Conservation (phyloP, 2,797 vertebrate genomes). For the Anomalospiza imberbis region DNA sequence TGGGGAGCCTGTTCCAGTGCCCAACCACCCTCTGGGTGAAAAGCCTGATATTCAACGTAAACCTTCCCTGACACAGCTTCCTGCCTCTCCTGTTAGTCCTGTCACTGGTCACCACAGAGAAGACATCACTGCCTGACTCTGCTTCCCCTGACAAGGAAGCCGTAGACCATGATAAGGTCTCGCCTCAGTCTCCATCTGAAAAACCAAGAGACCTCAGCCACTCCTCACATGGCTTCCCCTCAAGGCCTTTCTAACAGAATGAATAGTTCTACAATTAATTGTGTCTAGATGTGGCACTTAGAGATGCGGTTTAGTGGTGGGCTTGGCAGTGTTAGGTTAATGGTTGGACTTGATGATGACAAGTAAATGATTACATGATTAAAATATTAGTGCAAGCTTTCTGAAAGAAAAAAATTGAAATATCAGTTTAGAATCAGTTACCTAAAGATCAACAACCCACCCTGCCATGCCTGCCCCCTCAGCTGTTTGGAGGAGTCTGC, state of each 20-base stretch:
- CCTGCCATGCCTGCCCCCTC: not conserved
- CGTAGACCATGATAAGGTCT: not conserved
- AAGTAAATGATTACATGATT: not conserved
- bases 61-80: not conserved
- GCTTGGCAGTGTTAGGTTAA: not conserved
- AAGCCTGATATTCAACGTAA: not conserved
- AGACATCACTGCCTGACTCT: not conserved
- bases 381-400: not conserved
- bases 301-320: not conserved
- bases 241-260: not conserved
- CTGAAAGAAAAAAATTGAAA: not conserved
- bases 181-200: not conserved
- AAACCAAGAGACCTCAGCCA: not conserved
- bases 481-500: not conserved
- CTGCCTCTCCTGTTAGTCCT: not conserved
- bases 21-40: not conserved
- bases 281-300: not conserved
- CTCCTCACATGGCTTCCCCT: fast-evolving
- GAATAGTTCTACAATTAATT: not conserved
- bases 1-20: not conserved
- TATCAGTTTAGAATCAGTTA: not conserved
- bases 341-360: not conserved
- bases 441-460: not conserved
- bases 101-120: not conserved
- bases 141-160: not conserved